Base-by-base conservation (phyloP, 2,797 vertebrate species). In the Aphelocoma californica region DNA sequence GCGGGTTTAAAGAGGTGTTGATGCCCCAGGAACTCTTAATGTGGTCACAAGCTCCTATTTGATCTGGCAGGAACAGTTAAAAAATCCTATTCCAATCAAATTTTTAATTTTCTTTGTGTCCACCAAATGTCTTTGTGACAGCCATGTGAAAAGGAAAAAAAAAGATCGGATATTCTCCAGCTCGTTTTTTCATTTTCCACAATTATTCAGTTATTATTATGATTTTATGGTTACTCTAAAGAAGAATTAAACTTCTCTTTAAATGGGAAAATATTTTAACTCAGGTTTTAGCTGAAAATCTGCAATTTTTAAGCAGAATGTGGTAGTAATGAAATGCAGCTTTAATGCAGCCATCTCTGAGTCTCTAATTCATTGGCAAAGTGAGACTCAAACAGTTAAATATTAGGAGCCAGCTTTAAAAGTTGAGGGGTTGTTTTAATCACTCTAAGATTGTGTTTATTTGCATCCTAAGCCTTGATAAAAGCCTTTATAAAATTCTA, bases 401-500 rank as follows among this genome's bases (percentile, higher is more conserved):
- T 64, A 25, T 38, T 8, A 88, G 58, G 28, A 78, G 47, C 42
- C 81, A 67, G 31, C 29, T 88, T 81, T 62, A 29, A 65, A 90
- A 67, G 36, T 6, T 8, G 64, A 77, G 44, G 14, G 5, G 0
- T 3, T 42, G 36, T 88, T 42, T 5, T 0, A n/a, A 62, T 47
- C 21, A 15, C 31, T 54, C 53, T 40, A 53, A 51, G 58, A 38
- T 26, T 72, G 36, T 47, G 57, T 66, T 88, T 90, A 23, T 91
- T 83, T 86, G 70, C 61, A 67, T 83, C 58, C 53, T n/a, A 48
- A 90, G 47, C 50, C 66, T 84, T 71, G 58, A 54, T 73, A 79
- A 66, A 90, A 73, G 40, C 74, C 74, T 85, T 54, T 67, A 36
- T 44, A 54, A 67, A 90, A 85, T 61, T 73, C 74, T 61, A 73